A percentile compares a stretch with the other conserved stretches of the same genome.
Conservation (phyloP, 2,888 invertebrate genomes). For the Calameuta idolon region DNA sequence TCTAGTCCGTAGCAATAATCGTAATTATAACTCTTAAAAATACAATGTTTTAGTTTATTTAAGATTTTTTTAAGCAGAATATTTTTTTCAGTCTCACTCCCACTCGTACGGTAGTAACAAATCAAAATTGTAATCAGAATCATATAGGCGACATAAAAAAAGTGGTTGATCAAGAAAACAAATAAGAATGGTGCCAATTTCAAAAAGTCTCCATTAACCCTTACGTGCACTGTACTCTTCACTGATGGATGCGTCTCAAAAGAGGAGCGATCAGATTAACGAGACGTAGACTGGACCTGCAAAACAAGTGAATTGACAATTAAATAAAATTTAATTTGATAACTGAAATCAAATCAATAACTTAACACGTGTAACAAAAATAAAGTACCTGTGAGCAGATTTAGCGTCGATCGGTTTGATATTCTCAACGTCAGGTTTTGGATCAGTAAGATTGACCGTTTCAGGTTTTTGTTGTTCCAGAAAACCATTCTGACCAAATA, state of each 20-base stretch:
- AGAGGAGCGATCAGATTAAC: slow-evolving; percentile 71
- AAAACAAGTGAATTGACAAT: slow-evolving; percentile 33
- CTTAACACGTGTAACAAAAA: not conserved
- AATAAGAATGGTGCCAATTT: not conserved
- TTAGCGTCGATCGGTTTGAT: slow-evolving; percentile 27
- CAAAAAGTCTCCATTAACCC: not conserved
- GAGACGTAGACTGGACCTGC: slow-evolving; percentile 70
- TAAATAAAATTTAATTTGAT: not conserved
- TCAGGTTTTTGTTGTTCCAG: slow-evolving; percentile 20
- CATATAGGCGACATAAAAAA: not conserved
- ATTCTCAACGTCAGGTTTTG: slow-evolving; percentile 27
- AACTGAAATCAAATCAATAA: slow-evolving; percentile 27
- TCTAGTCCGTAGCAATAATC: not conserved
- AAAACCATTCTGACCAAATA: slow-evolving; percentile 20
- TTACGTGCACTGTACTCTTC: not conserved
- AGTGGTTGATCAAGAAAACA: not conserved
- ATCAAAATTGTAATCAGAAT: not conserved
- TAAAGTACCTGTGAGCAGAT: slow-evolving; percentile 29
- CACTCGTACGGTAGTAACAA: not conserved
- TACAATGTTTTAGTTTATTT: not conserved
- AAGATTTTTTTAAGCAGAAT: not conserved
- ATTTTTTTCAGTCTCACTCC: not conserved
- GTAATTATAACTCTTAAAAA: not conserved
- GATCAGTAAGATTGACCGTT: slow-evolving; percentile 49
- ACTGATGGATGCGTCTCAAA: slow-evolving; percentile 46